Percentiles rank a stretch among this genome's conserved stretches.
These are phyloP conservation scores for Apostichopus parvimensis DNA, from an alignment of 35 echinoderm and acorn worm species.

Conservation along the genomic window DNA sequence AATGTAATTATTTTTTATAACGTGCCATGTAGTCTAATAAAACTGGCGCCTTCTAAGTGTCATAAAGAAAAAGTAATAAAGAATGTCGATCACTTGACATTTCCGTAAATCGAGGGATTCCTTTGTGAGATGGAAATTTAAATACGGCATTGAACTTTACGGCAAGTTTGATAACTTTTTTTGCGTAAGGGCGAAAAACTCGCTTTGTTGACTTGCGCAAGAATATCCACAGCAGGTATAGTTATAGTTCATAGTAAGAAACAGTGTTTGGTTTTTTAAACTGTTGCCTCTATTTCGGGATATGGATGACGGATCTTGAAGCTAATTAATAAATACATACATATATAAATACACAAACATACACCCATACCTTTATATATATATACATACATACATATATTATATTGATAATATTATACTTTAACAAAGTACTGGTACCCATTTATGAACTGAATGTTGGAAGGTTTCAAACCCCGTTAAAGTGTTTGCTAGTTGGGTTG, in stretches of 20 bases:
- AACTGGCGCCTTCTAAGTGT: neutral
- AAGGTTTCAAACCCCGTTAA: no score
- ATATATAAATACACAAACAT: no score
- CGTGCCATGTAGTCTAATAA: neutral
- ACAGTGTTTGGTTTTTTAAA: neutral
- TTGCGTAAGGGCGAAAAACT: neutral
- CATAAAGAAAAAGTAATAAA: neutral
- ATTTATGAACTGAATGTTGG: no score
- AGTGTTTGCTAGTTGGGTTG: no score
- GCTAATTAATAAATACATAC: no score
- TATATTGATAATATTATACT: no score
- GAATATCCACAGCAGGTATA: neutral
- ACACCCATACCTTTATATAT: no score
- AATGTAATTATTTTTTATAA: slow-evolving; percentile 21
- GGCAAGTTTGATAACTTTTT: neutral
- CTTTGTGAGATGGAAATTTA: slow-evolving; percentile 14
- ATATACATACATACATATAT: no score
- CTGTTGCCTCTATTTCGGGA: no score
- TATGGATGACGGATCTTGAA: no score
- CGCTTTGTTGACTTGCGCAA: neutral
- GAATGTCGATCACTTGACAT: neutral
- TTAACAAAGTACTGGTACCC: no score
- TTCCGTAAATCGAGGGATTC: neutral
- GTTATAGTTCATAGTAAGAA: no score
- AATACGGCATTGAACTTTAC: slow-evolving; percentile 6